phyloP scores from a whole-genome alignment of 1,140 invertebrate species.

The Lordiphosa mommai region DNA sequence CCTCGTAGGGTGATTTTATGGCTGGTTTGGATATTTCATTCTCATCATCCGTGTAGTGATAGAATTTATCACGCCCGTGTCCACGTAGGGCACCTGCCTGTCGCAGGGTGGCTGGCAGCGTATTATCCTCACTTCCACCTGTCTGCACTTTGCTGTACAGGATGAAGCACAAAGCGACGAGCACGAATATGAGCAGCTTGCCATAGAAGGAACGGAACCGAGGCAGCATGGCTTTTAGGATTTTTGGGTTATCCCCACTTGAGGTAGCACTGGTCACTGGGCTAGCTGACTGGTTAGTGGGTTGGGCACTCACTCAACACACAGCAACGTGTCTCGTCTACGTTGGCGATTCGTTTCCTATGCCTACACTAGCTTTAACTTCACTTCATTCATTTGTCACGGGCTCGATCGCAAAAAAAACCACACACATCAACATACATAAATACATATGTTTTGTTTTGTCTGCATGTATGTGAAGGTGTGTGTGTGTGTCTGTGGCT shows the following conservation, averaged over 20 bases:
- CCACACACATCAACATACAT: constrained; percentile 8
- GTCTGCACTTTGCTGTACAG: constrained; percentile 71
- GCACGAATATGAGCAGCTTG: constrained; percentile 68
- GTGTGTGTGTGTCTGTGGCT: background rate
- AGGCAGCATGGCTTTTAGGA: constrained; percentile 63
- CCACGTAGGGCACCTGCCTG: constrained; percentile 13
- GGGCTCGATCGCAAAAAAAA: constrained; percentile 19
- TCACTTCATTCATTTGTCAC: constrained; percentile 46
- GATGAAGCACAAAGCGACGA: constrained; percentile 71
- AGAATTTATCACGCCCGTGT: constrained; percentile 19
- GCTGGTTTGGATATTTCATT: constrained; percentile 48
- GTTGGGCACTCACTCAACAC: constrained; percentile 16
- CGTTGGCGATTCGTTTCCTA: constrained; percentile 33
- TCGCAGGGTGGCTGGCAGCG: background rate
- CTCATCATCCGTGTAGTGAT: constrained; percentile 25
- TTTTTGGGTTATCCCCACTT: background rate
- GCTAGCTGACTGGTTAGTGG: background rate
- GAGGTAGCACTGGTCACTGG: constrained; percentile 49
- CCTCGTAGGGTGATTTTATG: constrained; percentile 70
- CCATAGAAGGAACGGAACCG: constrained; percentile 78
- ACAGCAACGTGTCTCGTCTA: constrained; percentile 37
- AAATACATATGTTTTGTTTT: constrained; percentile 13
- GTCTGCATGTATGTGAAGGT: background rate
- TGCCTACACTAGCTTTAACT: constrained; percentile 3
- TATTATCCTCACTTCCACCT: constrained; percentile 29